Base-by-base conservation (phyloP, 1,140 invertebrate genomes). In the Drepana arcuata region DNA sequence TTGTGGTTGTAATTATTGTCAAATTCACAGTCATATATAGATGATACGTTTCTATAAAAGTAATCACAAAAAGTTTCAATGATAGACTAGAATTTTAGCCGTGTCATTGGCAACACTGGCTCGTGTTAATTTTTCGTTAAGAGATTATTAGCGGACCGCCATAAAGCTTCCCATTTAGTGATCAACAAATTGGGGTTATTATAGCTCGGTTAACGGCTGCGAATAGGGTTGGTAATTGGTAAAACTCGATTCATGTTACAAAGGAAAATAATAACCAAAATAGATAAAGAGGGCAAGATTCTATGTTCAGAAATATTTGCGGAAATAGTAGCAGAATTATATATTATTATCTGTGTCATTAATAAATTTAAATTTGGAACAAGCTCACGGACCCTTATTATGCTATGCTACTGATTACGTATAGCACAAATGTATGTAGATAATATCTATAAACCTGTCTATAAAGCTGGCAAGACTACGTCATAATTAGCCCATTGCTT, bases 161-260 rank as follows among this genome's bases (percentile, higher is more conserved):
- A 64, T 65, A 66, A 65, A 61, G 48, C 41, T 42, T 55, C 51
- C 55, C 34, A 50, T 53, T 41, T 48, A 57, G 43, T 38, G 38
- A 58, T 51, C 53, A 64, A 59, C 58, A 50, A 72, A 75, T 75
- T 73, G 60, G 50, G 56, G 67, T 63, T 72, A 64, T 44, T 59
- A 54, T 31, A 60, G 59, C 54, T 71, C 54, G 46, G 54, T 63
- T 60, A 65, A 43, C 50, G 41, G 43, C 25, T 27, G 33, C 28
- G 29, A 9, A 6, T 34, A 62, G 60, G 48, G 64, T 25, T 64
- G 54, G 14, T 30, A 37, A 12, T 30, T n/a, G 18, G 4, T 4
- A 5, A 9, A 21, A 21, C 4, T 21, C 4, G 18, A 4, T 21
- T 21, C 9, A 21, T 21, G 9, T 6, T 10, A 6, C n/a, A 26